These are phyloP conservation scores for Dynastes hyllus DNA, from an alignment of 2,888 invertebrate genomes.

Conservation along the genomic window DNA sequence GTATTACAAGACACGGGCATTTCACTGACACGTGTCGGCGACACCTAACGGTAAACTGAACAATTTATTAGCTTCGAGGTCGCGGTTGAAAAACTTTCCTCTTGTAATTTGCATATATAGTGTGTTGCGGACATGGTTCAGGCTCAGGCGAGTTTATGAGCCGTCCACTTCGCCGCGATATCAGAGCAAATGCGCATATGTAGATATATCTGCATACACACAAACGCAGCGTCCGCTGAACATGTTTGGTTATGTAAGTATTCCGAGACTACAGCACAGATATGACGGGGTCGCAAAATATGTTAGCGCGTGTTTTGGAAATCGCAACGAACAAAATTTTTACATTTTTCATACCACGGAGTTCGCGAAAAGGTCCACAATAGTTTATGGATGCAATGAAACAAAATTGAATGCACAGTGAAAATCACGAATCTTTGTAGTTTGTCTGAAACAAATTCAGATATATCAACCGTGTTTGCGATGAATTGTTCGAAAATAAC, in stretches of 20 bases:
- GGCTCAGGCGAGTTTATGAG: constrained; percentile 19
- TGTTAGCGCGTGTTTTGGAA: too few relatives aligned
- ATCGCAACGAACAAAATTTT: too few relatives aligned
- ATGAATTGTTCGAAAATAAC: too few relatives aligned
- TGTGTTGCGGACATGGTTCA: constrained; percentile 62
- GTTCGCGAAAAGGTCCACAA: too few relatives aligned
- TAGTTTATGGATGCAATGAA: too few relatives aligned
- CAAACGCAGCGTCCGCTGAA: not conserved
- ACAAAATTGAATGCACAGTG: too few relatives aligned
- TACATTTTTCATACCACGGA: too few relatives aligned
- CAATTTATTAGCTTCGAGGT: constrained; percentile 65
- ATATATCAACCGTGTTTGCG: too few relatives aligned
- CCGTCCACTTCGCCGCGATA: constrained; percentile 36
- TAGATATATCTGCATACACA: not conserved
- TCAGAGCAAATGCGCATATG: not conserved
- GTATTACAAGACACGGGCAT: constrained; percentile 62
- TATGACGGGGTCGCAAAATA: not conserved
- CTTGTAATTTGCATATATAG: constrained; percentile 66
- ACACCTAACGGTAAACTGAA: constrained; percentile 64
- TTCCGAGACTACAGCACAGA: not conserved
- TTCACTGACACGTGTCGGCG: constrained; percentile 64
- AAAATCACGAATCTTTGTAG: too few relatives aligned
- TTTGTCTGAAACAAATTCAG: too few relatives aligned
- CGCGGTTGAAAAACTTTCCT: constrained; percentile 64
- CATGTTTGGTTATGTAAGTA: constrained; percentile 21